Base-by-base conservation (phyloP, 1,140 invertebrate genomes). In the Atta colombica region DNA sequence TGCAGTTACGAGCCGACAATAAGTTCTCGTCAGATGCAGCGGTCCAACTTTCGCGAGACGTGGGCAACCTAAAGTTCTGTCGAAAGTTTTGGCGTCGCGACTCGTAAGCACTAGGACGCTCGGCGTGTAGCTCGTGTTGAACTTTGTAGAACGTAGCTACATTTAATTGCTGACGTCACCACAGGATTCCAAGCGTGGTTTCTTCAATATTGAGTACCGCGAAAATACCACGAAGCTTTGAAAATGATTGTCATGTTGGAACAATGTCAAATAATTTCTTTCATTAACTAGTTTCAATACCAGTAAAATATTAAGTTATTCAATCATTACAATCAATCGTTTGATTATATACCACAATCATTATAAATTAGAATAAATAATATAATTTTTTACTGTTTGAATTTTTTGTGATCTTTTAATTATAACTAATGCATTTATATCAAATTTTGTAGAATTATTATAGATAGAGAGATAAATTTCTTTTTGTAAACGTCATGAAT, bases 11-110 rank as follows among this genome's bases (percentile, higher is more conserved):
- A 61, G 66, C 39, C 68, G 84, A 88, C 90, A 80, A 90, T 88
- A 88, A 91, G 78, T 90, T 87, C 85, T 90, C 88, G 68, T 86
- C 84, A 87, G 84, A 77, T 90, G 80, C 87, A 90, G 78, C 63
- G 60, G 68, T 28, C 63, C 77, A 86, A 91, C 77, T 90, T 88
- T 87, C 85, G 39, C 65, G 65, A 77, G 87, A 85, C 66, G 81
- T 55, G 61, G 61, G 51, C 53, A 21, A 39, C 35, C 25, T 77
- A 51, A 88, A 81, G 31, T 86, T 87, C 84, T 5, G 65, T 45
- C 28, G 55, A 25, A 86, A 86, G 72, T 90, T 90, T 88, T 61
- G 82, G 68, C 71, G 81, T 60, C 58, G 86, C 81, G 81, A 89
- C 55, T 63, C 71, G 58, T 28, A 61, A 87, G 66, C 77, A 86